These are phyloP conservation scores for Drosophila ochracea DNA, from an alignment of 2,888 invertebrate species.

Conservation along the genomic window DNA sequence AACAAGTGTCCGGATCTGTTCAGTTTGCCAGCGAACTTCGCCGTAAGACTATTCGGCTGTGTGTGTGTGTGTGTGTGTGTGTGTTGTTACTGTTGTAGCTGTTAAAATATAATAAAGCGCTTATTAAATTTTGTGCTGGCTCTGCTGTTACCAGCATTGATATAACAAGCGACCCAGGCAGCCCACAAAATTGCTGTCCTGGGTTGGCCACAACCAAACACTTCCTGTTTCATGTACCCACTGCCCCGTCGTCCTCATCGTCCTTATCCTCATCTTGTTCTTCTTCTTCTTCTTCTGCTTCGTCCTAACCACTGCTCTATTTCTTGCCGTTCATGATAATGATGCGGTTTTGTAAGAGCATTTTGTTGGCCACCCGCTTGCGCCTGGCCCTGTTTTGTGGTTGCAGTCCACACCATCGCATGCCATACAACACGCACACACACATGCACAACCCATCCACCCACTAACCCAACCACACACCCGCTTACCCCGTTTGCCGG, in stretches of 20 bases:
- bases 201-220: slow-evolving; percentile 62
- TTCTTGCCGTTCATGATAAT: slow-evolving; percentile 71
- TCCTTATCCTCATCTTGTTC: slow-evolving; percentile 1
- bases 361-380: slow-evolving; percentile 55
- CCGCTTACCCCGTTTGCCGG: not conserved
- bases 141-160: slow-evolving; percentile 31
- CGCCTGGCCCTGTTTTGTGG: slow-evolving; percentile 27
- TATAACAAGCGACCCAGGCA: slow-evolving; percentile 58
- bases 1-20: slow-evolving; percentile 56
- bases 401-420: slow-evolving; percentile 34
- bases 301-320: slow-evolving; percentile 45
- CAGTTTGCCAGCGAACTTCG: slow-evolving; percentile 51
- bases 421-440: slow-evolving; percentile 31
- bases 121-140: slow-evolving; percentile 70
- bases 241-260: not conserved
- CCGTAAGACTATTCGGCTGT: slow-evolving; percentile 23
- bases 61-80: not conserved
- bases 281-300: slow-evolving; percentile 15
- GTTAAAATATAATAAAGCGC: slow-evolving; percentile 75
- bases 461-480: not conserved
- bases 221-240: slow-evolving; percentile 39
- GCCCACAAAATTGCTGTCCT: slow-evolving; percentile 69
- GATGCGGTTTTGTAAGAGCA: slow-evolving; percentile 70
- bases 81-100: slow-evolving; percentile 33
- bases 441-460: slow-evolving; percentile 19